A percentile compares a stretch with the other conserved stretches of the same genome.
These are phyloP conservation scores for Drosophila paramelanica DNA, from an alignment of 2,888 invertebrate genomes.

Conservation along the genomic window DNA sequence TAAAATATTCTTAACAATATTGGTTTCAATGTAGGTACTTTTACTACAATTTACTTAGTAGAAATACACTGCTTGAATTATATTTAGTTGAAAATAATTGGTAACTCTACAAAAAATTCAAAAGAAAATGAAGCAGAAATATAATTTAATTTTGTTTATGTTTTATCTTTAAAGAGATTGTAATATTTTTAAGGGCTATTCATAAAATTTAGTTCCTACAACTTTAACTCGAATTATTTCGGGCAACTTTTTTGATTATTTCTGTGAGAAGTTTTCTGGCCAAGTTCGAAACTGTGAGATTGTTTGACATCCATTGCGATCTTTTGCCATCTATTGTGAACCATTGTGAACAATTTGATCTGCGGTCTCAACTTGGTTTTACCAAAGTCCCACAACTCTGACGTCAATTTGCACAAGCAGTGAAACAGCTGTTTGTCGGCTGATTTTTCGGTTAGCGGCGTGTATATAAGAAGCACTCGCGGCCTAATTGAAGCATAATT, in stretches of 20 bases:
- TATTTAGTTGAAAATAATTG: no score
- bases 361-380: not conserved
- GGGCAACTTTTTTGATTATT: not conserved
- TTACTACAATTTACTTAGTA: no score
- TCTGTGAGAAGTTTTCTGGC: not conserved
- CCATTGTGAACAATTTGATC: not conserved
- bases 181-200: no score
- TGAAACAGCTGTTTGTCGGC: slow-evolving; percentile 1
- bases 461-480: not conserved
- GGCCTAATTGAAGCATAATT: not conserved
- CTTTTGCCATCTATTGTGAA: not conserved
- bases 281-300: not conserved
- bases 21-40: no score
- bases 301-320: not conserved
- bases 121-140: no score
- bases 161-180: no score
- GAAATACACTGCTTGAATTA: no score
- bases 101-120: no score
- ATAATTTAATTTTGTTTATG: no score
- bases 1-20: no score
- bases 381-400: not conserved
- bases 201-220: no score
- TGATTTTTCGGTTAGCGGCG: not conserved
- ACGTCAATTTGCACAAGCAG: slow-evolving; percentile 12
- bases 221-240: no score